These are phyloP conservation scores for Ephestia elutella DNA, from an alignment of 1,140 invertebrate genomes.

Conservation along the genomic window DNA sequence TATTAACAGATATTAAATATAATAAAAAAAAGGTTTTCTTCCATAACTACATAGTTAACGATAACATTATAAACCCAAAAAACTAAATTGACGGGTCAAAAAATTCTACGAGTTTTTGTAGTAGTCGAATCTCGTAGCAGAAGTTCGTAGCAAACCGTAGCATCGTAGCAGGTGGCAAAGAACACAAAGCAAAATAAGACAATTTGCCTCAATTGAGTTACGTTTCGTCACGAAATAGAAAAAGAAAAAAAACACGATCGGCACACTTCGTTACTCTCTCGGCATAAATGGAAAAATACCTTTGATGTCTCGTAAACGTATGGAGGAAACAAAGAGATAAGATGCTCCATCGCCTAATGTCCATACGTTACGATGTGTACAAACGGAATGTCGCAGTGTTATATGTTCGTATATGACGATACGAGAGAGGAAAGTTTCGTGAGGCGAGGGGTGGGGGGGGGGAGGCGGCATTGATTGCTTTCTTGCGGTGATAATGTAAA, in stretches of 20 bases:
- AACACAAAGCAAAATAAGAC: too few relatives aligned
- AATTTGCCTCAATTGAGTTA: too few relatives aligned
- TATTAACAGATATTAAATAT: too few relatives aligned
- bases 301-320: background rate
- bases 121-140: too few relatives aligned
- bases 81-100: too few relatives aligned
- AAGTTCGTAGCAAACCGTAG: too few relatives aligned
- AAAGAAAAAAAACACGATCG: background rate
- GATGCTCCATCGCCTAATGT: background rate
- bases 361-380: background rate
- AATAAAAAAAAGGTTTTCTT: too few relatives aligned
- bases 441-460: background rate
- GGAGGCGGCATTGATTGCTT: background rate
- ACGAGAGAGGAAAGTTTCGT: background rate
- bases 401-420: background rate
- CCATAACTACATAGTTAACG: too few relatives aligned
- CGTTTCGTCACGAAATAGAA: background rate
- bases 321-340: background rate
- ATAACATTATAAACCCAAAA: too few relatives aligned
- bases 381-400: background rate
- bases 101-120: too few relatives aligned
- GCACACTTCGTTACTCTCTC: background rate
- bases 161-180: too few relatives aligned
- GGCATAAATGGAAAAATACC: background rate
- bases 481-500: too few relatives aligned